These are phyloP conservation scores for Hirudo medicinalis DNA, from an alignment of 1,140 invertebrate species.

Conservation along the genomic window DNA sequence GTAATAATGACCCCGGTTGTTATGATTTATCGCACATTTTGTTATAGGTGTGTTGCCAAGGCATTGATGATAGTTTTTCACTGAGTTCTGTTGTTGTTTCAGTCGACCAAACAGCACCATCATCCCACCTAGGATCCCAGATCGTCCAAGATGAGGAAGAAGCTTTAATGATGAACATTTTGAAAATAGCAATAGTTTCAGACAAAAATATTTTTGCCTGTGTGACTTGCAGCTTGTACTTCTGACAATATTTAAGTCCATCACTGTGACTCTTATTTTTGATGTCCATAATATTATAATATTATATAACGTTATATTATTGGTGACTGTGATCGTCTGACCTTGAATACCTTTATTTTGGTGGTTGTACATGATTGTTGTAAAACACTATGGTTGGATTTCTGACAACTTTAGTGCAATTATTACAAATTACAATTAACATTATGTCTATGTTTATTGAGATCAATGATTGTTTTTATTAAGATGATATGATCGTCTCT, in stretches of 20 bases:
- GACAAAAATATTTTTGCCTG: background rate
- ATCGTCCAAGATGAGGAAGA: background rate
- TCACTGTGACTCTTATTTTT: background rate
- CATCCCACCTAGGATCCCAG: background rate
- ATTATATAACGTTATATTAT: background rate
- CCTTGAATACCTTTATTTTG: background rate
- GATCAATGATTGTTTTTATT: background rate
- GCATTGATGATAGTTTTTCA: too few relatives aligned
- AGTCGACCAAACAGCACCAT: background rate
- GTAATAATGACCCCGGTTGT: too few relatives aligned
- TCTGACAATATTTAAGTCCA: background rate
- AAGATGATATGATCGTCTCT: too few relatives aligned
- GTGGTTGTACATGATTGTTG: background rate
- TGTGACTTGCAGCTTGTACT: background rate
- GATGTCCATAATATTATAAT: conserved; percentile 1
- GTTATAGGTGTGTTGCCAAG: too few relatives aligned
- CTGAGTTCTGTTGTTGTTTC: background rate
- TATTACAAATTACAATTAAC: background rate
- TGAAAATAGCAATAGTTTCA: background rate
- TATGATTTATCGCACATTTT: too few relatives aligned
- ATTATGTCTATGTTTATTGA: background rate
- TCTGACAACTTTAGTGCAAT: background rate
- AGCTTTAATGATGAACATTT: too few relatives aligned
- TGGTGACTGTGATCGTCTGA: background rate
- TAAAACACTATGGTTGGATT: background rate